phyloP scores from a whole-genome alignment of 2,888 invertebrate species.

The Amiota communis region DNA sequence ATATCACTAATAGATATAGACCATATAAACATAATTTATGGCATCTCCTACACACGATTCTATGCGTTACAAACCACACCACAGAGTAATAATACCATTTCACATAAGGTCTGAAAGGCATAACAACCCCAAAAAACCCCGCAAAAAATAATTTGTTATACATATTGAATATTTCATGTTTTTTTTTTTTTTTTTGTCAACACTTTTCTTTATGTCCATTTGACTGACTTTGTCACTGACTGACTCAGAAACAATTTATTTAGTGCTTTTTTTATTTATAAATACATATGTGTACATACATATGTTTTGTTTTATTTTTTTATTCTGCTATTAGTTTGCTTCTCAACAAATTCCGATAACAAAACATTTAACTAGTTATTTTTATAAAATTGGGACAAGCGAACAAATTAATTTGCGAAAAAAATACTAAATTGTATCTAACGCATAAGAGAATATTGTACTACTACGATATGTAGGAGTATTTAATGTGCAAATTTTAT shows the following conservation, averaged over 20 bases:
- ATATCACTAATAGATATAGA: too few relatives aligned
- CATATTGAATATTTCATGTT: conserved; percentile 10
- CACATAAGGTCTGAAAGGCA: not conserved
- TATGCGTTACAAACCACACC: too few relatives aligned
- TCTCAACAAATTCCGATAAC: conserved; percentile 46
- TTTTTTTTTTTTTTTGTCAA: conserved; percentile 23
- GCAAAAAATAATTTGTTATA: conserved; percentile 1
- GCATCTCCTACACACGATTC: too few relatives aligned
- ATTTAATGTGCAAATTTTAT: too few relatives aligned
- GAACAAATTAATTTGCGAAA: conserved; percentile 29
- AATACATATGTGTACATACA: conserved; percentile 1
- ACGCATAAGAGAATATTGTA: not conserved
- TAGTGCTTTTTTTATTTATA: not conserved
- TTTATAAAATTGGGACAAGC: conserved; percentile 64
- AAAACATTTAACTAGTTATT: conserved; percentile 51
- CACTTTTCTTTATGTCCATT: not conserved
- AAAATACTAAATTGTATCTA: conserved; percentile 9
- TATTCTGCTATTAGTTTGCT: conserved; percentile 2
- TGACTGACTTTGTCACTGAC: not conserved
- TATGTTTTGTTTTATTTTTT: conserved; percentile 15
- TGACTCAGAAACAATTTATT: conserved; percentile 26
- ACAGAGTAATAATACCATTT: too few relatives aligned
- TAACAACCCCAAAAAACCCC: not conserved
- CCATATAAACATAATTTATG: too few relatives aligned
- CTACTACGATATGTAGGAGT: too few relatives aligned